A percentile compares a stretch with the other conserved stretches of the same genome.
phyloP scores from a whole-genome alignment of 2,888 invertebrate genomes.

The Acronicta aceris region DNA sequence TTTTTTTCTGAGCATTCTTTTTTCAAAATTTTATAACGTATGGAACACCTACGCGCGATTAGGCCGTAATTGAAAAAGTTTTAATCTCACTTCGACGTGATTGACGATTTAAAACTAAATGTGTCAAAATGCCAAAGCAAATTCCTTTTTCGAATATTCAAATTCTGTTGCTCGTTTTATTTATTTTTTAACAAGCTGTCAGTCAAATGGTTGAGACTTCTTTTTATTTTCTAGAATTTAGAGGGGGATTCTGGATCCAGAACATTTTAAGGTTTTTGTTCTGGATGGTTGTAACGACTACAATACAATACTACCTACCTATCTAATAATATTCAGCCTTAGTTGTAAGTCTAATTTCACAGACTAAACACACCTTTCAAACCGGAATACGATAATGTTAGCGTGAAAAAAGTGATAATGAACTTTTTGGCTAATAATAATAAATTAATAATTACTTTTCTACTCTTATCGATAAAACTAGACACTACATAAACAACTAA shows the following conservation, averaged over 20 bases:
- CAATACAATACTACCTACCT: not conserved
- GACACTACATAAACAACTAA: no score
- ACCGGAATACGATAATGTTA: no score
- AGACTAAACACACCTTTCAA: no score
- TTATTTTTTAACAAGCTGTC: constrained; percentile 15
- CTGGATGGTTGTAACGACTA: no score
- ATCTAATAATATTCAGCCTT: no score
- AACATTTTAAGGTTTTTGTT: not conserved
- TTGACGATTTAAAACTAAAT: constrained; percentile 49
- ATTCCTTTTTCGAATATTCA: constrained; percentile 26
- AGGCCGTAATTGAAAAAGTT: constrained; percentile 46
- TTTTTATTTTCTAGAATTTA: not conserved
- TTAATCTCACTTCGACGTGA: constrained; percentile 42
- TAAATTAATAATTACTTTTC: no score
- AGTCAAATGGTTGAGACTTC: not conserved
- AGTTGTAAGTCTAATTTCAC: no score
- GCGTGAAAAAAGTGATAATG: no score
- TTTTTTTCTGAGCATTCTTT: constrained; percentile 26
- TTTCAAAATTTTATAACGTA: constrained; percentile 27
- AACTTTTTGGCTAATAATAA: no score
- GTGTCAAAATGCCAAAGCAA: constrained; percentile 40
- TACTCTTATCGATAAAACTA: no score
- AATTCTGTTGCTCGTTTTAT: constrained; percentile 19
- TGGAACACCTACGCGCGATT: constrained; percentile 51
- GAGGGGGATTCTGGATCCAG: no score